These are phyloP conservation scores for Huso huso DNA, from an alignment of 2,797 vertebrate species.

Conservation along the genomic window DNA sequence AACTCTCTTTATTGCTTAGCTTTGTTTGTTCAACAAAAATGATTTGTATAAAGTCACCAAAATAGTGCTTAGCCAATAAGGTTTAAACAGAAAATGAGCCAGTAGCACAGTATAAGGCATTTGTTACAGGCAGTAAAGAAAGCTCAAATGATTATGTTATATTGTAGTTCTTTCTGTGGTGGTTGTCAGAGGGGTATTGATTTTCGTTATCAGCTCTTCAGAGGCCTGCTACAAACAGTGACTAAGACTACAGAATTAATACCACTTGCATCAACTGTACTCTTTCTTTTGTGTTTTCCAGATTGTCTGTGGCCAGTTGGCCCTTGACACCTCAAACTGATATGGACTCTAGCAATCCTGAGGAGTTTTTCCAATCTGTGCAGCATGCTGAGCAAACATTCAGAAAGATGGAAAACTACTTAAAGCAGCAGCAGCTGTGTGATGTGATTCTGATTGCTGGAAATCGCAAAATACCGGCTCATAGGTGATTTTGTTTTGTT, in stretches of 20 bases:
- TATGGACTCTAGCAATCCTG: slow-evolving; percentile 53
- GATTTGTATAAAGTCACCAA: not conserved
- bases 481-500: slow-evolving; percentile 45
- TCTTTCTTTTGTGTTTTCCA: slow-evolving; percentile 33
- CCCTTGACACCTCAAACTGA: slow-evolving; percentile 48
- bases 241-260: slow-evolving; percentile 3
- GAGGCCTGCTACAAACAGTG: slow-evolving; percentile 1
- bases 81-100: not conserved
- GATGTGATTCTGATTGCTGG: slow-evolving; percentile 64
- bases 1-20: not conserved
- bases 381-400: slow-evolving; percentile 65
- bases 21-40: not conserved
- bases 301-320: slow-evolving; percentile 40
- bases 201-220: slow-evolving; percentile 11
- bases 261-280: not conserved
- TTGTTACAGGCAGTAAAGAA: not conserved
- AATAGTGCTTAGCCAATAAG: not conserved
- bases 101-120: not conserved
- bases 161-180: slow-evolving; percentile 1
- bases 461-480: slow-evolving; percentile 64
- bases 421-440: slow-evolving; percentile 67
- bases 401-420: slow-evolving; percentile 63
- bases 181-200: slow-evolving; percentile 7
- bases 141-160: slow-evolving; percentile 5
- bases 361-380: slow-evolving; percentile 64